Percentiles rank a stretch among this genome's conserved stretches.
Conservation (phyloP, 2,113 vertebrate genomes). For the Halcyon malimbica region DNA sequence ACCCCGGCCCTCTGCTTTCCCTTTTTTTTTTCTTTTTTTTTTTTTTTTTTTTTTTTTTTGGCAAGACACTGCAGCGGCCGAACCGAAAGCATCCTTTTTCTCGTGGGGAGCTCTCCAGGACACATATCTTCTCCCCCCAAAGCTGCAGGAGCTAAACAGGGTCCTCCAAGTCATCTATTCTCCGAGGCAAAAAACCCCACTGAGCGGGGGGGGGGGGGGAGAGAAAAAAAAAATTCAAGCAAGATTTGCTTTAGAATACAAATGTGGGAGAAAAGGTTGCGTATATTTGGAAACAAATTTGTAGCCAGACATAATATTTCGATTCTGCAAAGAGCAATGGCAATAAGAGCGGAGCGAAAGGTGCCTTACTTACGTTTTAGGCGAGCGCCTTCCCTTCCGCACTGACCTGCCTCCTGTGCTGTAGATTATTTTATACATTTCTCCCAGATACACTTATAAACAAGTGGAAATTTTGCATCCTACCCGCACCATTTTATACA, state of each 20-base stretch:
- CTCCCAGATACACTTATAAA: conserved; percentile 94
- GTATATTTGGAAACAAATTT: conserved; percentile 27
- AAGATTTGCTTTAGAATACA: conserved; percentile 39
- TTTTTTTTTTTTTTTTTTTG: not conserved
- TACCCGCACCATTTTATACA: conserved; percentile 99
- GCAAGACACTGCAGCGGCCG: not conserved
- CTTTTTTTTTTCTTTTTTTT: not conserved
- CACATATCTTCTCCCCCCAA: not conserved
- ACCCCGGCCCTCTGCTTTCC: not conserved
- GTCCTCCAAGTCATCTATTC: conserved; percentile 29
- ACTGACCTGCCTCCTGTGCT: conserved; percentile 83
- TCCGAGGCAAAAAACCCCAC: conserved; percentile 35
- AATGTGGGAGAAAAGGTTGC: conserved; percentile 39
- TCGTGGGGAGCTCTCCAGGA: not conserved
- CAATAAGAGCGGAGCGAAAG: conserved; percentile 35
- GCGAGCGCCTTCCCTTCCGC: conserved; percentile 73
- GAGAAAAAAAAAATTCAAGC: not conserved
- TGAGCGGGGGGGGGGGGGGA: not conserved
- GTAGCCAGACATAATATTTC: conserved; percentile 26
- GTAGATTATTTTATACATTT: conserved; percentile 93
- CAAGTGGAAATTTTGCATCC: conserved; percentile 99
- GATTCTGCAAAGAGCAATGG: conserved; percentile 40
- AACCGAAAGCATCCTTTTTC: not conserved
- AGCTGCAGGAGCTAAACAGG: not conserved
- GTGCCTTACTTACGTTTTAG: conserved; percentile 87